Conservation (phyloP, 1,140 invertebrate genomes). For the Drosophila willistoni region DNA sequence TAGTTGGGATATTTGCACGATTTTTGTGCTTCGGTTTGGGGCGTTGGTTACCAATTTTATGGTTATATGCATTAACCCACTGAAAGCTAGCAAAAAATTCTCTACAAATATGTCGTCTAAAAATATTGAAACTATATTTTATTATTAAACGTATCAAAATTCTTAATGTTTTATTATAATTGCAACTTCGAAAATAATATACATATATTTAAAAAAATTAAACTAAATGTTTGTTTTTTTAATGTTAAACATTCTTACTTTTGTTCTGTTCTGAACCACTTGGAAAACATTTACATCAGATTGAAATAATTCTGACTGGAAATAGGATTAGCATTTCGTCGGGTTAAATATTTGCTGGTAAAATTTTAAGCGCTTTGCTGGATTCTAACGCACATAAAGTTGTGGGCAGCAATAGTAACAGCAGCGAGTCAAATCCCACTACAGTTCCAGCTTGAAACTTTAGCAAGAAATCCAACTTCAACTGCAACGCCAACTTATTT, state of each 20-base stretch:
- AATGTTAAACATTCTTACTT: too few species aligned
- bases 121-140: too few species aligned
- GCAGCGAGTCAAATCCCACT: constrained; percentile 25
- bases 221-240: too few species aligned
- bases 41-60: constrained; percentile 42
- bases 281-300: too few species aligned
- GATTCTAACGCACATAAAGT: constrained; percentile 51
- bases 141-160: too few species aligned
- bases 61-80: constrained; percentile 10
- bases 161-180: too few species aligned
- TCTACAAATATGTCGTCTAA: too few species aligned
- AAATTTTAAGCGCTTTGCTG: constrained; percentile 25
- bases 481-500: constrained; percentile 58
- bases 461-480: constrained; percentile 48
- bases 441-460: constrained; percentile 34
- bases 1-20: constrained; percentile 65
- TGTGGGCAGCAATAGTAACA: constrained; percentile 39
- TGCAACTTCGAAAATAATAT: too few species aligned
- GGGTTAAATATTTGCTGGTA: constrained; percentile 7
- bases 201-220: too few species aligned
- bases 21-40: constrained; percentile 40
- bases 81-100: not conserved
- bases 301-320: too few species aligned
- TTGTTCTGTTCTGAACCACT: too few species aligned
- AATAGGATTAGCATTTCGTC: not conserved